These are phyloP conservation scores for Platycheirus albimanus DNA, from an alignment of 2,888 invertebrate species.

Conservation along the genomic window DNA sequence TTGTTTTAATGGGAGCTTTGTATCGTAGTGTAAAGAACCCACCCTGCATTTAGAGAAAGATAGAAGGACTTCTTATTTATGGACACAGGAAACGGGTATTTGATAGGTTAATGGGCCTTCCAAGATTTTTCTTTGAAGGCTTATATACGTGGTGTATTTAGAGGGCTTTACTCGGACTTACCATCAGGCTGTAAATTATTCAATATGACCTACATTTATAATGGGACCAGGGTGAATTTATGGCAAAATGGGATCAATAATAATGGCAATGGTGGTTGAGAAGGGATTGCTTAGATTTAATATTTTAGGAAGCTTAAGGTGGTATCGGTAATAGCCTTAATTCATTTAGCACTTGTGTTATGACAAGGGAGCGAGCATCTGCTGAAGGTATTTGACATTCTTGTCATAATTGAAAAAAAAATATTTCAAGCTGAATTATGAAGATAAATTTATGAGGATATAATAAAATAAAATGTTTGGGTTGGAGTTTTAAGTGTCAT, in stretches of 20 bases:
- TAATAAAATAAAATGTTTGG: too few species aligned
- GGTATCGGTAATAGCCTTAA: slow-evolving; percentile 29
- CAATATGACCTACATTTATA: slow-evolving; percentile 9
- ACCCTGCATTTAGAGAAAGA: slow-evolving; percentile 1
- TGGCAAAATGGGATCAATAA: slow-evolving; percentile 23
- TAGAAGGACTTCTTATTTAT: slow-evolving; percentile 35
- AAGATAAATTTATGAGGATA: background rate
- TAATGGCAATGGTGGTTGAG: background rate
- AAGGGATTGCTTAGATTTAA: slow-evolving; percentile 13
- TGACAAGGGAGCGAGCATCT: slow-evolving; percentile 23
- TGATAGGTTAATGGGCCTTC: slow-evolving; percentile 53
- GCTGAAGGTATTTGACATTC: slow-evolving; percentile 28
- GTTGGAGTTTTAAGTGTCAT: too few species aligned
- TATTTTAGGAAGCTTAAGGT: slow-evolving; percentile 12
- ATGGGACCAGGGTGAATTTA: slow-evolving; percentile 19
- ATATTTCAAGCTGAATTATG: too few species aligned
- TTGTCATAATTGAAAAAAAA: slow-evolving; percentile 3
- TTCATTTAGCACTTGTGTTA: slow-evolving; percentile 28
- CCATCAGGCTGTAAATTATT: slow-evolving; percentile 35
- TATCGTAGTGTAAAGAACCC: background rate
- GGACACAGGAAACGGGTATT: slow-evolving; percentile 42
- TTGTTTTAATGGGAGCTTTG: slow-evolving; percentile 49
- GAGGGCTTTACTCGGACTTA: slow-evolving; percentile 38
- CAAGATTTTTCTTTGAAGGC: slow-evolving; percentile 41
- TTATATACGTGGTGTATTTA: slow-evolving; percentile 28